phyloP scores from a whole-genome alignment of 1,140 invertebrate genomes.

The Carposina sasakii region DNA sequence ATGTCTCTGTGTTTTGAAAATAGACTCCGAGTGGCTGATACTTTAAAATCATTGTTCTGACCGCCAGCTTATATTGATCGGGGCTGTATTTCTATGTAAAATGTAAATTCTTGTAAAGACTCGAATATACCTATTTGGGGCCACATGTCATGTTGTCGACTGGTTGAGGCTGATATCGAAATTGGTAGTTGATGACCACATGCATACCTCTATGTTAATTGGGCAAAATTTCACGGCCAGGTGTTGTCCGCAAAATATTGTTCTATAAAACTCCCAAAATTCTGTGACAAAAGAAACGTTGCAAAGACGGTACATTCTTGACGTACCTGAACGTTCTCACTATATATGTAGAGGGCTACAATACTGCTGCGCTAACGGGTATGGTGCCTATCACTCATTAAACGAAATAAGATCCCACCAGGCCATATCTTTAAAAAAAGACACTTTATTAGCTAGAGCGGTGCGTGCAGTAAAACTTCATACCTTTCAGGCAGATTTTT shows the following conservation, averaged over 20 bases:
- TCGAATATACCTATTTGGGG: no score
- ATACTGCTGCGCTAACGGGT: neutral
- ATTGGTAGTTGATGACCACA: conserved; percentile 7
- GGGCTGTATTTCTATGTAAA: no score
- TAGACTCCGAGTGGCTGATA: no score
- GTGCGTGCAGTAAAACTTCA: no score
- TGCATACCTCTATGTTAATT: conserved; percentile 9
- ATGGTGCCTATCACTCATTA: neutral
- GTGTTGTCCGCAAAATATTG: neutral
- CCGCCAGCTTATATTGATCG: no score
- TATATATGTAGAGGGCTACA: neutral
- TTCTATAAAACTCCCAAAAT: conserved; percentile 8
- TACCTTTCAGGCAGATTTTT: neutral
- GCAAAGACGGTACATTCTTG: neutral
- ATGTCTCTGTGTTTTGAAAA: no score
- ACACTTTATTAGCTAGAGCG: conserved; percentile 3
- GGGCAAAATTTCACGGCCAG: conserved; percentile 14
- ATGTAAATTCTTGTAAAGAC: no score
- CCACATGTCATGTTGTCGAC: no score
- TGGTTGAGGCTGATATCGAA: conserved; percentile 10
- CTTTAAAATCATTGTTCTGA: no score
- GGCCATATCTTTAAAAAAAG: neutral
- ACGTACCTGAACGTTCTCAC: neutral
- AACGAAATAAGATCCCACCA: neutral
- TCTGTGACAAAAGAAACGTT: neutral